Evolutionary conservation across 2,113 vertebrate species (phyloP), one percentile per base, ranked within the genome.

Genomic region (Grammomys dolichurus): DNA sequence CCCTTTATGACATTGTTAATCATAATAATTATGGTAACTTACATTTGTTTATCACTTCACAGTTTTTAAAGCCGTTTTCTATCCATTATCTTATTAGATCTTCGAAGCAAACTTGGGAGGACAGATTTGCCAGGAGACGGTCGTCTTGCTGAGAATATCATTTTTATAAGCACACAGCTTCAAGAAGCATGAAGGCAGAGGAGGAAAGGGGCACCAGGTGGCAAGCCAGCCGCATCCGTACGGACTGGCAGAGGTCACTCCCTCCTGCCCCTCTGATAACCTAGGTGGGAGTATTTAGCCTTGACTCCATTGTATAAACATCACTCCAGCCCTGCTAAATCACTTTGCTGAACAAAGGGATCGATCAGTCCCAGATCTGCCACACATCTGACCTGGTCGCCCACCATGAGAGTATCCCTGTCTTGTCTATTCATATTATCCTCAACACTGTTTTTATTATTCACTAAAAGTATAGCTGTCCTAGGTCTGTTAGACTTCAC

Each of bases 1-100:
- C 54, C 65, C 70, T 96, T 94, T 95, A 88, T 81, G 93, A 96
- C 87, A 93, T 77, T 93, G 78, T 96, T 96, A 96, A 95, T 95
- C 95, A 97, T 93, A 84, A 90, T 96, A 90, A 96, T 95, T 95
- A 95, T 65, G 92, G 65, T 75, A 88, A 88, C 93, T 96, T 93
- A 93, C 17, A 72, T 80, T 90, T 90, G 72, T 95, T 60, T 88
- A 87, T 76, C 63, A 48, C 70, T 80, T 97, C 77, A 78, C 48
- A 75, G 80, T 82, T 91, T 96, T 95, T 75, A 94, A 96, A 92
- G 70, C 76, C 93, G 90, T 95, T 96, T 93, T 85, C 78, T 92
- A 92, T 81, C 67, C 46, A 77, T 81, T 75, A 95, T 80, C 75
- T 88, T 95, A 92, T 89, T 90, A 94, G 51, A 82, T 94, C 76